Base-by-base conservation (phyloP, 2,888 invertebrate genomes). In the Tineola bisselliella region DNA sequence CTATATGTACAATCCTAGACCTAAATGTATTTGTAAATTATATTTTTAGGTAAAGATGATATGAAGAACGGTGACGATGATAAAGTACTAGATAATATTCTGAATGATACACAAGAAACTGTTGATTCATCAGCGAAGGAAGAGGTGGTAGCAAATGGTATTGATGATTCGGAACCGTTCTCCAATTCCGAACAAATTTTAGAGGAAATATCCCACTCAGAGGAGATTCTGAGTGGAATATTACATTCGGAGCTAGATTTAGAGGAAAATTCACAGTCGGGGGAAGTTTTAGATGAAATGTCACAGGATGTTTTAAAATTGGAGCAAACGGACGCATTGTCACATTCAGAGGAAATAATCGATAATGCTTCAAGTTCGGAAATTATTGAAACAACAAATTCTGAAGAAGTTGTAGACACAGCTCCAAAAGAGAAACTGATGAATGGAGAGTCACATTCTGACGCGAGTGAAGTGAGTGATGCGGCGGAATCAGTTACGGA, bases 41-140 rank as follows among this genome's bases (percentile, higher is more conserved):
- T n/a, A n/a, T 38, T 38, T 38, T 38, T 10, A 48, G 48, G 48
- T 54, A 25, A 54, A 19, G 54, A 67, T 59, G 66, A 62, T 64
- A 63, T 62, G 19, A 59, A 69, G 56, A 65, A 67, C 13, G 71
- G 66, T 17, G 75, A 75, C 10, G 75, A 74, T 52, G 75, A 75
- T 61, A 66, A 69, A 64, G 64, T 72, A 64, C 54, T 62, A 56
- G 61, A 62, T 44, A 44, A 60, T 52, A 61, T 61, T 31, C 13
- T 62, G 18, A 54, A 25, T 25, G 58, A 61, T 11, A 52, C 52
- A 19, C 59, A 44, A 5, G 54, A 54, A 8, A 19, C 25, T 2
- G 54, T 54, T 2, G 25, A 25, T 6, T 25, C 19, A 57, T n/a
- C 18, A n/a, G 25, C 15, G 44, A 60, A 54, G 13, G 11, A 57